Conservation (phyloP, 2,113 vertebrate species). For the Cynoglossus semilaevis region DNA sequence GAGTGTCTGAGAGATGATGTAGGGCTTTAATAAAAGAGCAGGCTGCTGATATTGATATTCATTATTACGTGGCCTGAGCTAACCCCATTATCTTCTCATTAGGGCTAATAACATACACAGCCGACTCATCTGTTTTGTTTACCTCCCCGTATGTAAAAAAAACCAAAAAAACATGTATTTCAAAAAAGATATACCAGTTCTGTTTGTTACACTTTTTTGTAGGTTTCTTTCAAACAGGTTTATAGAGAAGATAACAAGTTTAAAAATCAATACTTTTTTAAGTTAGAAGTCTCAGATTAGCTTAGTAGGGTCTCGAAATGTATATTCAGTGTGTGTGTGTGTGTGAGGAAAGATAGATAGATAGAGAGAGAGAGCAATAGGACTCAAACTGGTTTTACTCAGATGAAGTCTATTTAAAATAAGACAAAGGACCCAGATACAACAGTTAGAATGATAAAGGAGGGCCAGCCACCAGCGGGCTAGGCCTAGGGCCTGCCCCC, state of each 20-base stretch:
- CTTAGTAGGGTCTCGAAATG: constrained; percentile 16
- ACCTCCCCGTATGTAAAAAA: constrained; percentile 65
- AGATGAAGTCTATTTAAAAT: constrained; percentile 73
- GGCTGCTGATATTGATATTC: constrained; percentile 75
- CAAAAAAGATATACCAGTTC: constrained; percentile 49
- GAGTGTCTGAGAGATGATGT: constrained; percentile 76
- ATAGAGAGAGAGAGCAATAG: constrained; percentile 49
- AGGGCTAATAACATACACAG: constrained; percentile 72
- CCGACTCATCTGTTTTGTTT: constrained; percentile 79
- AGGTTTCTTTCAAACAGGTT: constrained; percentile 7
- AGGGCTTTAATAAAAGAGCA: constrained; percentile 79
- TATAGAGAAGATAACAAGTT: constrained; percentile 7
- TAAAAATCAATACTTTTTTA: constrained; percentile 57
- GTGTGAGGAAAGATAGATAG: too few species aligned
- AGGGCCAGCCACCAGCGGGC: constrained; percentile 66
- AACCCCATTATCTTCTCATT: constrained; percentile 79
- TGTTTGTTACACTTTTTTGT: too few species aligned
- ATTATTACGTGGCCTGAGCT: constrained; percentile 73
- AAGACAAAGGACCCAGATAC: constrained; percentile 60
- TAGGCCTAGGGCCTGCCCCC: constrained; percentile 62
- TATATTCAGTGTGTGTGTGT: constrained; percentile 51
- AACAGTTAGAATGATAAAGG: constrained; percentile 43
- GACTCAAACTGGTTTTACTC: constrained; percentile 68
- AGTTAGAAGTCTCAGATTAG: constrained; percentile 60
- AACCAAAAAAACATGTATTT: constrained; percentile 57